These are phyloP conservation scores for Heliconius nattereri DNA, from an alignment of 1,140 invertebrate genomes.

Conservation along the genomic window DNA sequence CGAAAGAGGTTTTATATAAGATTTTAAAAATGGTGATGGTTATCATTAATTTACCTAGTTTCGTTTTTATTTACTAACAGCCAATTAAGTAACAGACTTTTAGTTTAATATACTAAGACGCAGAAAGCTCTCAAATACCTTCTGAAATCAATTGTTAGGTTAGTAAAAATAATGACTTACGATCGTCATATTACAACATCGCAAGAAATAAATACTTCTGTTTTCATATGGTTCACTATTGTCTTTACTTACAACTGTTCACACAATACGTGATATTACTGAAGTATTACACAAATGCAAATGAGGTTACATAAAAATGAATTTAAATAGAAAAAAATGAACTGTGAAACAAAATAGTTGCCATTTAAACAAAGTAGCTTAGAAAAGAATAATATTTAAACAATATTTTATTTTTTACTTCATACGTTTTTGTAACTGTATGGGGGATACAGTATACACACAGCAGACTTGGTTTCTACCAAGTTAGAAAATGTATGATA, in stretches of 20 bases:
- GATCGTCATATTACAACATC: neutral
- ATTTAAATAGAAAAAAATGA: neutral
- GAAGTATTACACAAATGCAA: neutral
- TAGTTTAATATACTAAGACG: no score
- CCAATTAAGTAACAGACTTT: no score
- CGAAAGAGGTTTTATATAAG: no score
- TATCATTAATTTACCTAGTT: no score
- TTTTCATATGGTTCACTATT: neutral
- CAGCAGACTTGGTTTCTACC: no score
- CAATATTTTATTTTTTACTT: no score
- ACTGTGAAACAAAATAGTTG: neutral
- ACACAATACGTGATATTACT: neutral
- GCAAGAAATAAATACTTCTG: neutral
- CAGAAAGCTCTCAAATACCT: neutral
- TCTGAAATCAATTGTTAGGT: neutral
- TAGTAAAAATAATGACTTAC: neutral
- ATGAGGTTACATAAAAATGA: conserved; percentile 5
- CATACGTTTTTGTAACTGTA: no score
- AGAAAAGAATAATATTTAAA: no score
- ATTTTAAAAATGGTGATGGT: no score
- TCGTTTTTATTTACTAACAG: no score
- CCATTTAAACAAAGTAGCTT: neutral
- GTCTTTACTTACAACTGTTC: neutral
- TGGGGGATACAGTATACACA: no score
- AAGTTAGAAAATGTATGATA: no score